Evolutionary conservation across 1,140 invertebrate species (phyloP).

Genomic region (Probaryconus sp.): DNA sequence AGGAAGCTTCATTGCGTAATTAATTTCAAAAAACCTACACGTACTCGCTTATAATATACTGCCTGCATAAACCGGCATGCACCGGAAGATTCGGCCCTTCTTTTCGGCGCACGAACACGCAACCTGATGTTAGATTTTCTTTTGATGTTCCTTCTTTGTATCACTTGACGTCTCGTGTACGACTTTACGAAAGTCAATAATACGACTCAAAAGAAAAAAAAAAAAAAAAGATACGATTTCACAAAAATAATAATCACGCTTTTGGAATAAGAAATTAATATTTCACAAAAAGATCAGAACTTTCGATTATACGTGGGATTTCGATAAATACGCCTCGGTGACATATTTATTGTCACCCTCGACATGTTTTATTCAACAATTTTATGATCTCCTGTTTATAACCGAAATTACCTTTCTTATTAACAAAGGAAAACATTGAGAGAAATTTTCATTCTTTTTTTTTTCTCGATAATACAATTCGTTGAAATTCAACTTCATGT

Average conservation of each 20-base stretch:
- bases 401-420: too few species aligned
- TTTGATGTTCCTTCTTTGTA: conserved; percentile 46
- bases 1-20: too few species aligned
- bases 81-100: conserved; percentile 50
- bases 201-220: conserved; percentile 37
- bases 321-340: conserved; percentile 16
- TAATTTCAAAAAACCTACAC: conserved; percentile 32
- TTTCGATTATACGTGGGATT: conserved; percentile 13
- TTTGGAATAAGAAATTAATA: conserved; percentile 47
- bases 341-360: conserved; percentile 21
- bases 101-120: conserved; percentile 24
- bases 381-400: too few species aligned
- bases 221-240: conserved; percentile 28
- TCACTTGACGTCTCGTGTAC: conserved; percentile 8
- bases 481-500: too few species aligned
- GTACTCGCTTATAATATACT: conserved; percentile 15
- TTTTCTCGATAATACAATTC: too few species aligned
- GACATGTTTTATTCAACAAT: too few species aligned
- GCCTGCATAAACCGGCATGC: conserved; percentile 30
- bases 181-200: conserved; percentile 26
- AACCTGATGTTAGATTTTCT: conserved; percentile 46
- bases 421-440: too few species aligned
- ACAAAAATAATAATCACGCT: conserved; percentile 32
- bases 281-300: conserved; percentile 18
- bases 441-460: too few species aligned